A percentile compares a stretch with the other conserved stretches of the same genome.
phyloP scores from a whole-genome alignment of 2,888 invertebrate species.

The Leistus spinibarbis region DNA sequence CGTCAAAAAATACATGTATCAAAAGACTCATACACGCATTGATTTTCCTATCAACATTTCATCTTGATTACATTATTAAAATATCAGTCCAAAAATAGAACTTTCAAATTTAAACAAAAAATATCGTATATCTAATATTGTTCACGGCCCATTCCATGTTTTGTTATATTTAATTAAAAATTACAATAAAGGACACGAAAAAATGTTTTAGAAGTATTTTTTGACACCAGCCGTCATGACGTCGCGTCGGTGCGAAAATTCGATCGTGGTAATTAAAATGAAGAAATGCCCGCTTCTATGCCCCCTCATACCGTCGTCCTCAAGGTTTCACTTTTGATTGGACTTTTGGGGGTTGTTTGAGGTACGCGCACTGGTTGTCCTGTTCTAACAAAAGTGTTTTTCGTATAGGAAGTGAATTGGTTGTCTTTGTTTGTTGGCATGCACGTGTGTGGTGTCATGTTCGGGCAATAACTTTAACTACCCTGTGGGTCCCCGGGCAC shows the following conservation, averaged over 20 bases:
- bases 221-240: not conserved
- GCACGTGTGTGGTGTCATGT: not conserved
- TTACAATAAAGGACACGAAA: not conserved
- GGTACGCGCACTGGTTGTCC: not conserved
- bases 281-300: not conserved
- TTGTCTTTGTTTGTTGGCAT: not conserved
- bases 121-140: not conserved
- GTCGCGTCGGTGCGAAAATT: not conserved
- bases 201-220: not conserved
- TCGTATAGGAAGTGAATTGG: not conserved
- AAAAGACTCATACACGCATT: too few species aligned
- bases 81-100: too few species aligned
- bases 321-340: slow-evolving; percentile 11
- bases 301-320: not conserved
- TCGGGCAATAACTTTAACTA: slow-evolving; percentile 16
- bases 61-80: too few species aligned
- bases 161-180: not conserved
- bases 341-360: not conserved
- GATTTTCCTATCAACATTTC: too few species aligned
- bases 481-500: not conserved
- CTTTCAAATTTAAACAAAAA: too few species aligned
- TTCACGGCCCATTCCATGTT: not conserved
- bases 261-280: slow-evolving; percentile 23
- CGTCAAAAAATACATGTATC: too few species aligned
- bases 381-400: not conserved